Evolutionary conservation across 2,888 invertebrate species (phyloP).

Genomic region (Phyto melanocephala): DNA sequence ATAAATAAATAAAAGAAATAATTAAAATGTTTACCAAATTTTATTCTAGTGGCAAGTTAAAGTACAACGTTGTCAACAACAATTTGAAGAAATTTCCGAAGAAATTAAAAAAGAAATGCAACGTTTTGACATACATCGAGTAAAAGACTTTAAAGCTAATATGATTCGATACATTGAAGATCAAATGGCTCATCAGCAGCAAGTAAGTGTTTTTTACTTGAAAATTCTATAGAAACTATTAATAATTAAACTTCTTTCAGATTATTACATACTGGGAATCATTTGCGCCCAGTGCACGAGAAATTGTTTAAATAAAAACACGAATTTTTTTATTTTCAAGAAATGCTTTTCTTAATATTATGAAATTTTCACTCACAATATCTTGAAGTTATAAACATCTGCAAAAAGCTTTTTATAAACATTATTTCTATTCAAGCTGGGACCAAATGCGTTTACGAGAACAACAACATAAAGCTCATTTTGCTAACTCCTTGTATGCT

Average conservation of each 20-base stretch:
- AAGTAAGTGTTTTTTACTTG: slow-evolving; percentile 81
- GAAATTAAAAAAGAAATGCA: slow-evolving; percentile 97
- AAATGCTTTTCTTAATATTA: background rate
- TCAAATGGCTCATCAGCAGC: slow-evolving; percentile 95
- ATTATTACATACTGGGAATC: slow-evolving; percentile 86
- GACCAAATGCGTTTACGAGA: slow-evolving; percentile 44
- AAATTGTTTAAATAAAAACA: slow-evolving; percentile 85
- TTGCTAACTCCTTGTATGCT: background rate
- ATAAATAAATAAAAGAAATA: background rate
- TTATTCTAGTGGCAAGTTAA: slow-evolving; percentile 91
- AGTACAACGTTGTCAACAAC: slow-evolving; percentile 97
- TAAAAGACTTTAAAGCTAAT: slow-evolving; percentile 93
- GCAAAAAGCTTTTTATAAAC: background rate
- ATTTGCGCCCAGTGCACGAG: slow-evolving; percentile 96
- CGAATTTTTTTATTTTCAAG: slow-evolving; percentile 21
- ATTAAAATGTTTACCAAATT: background rate
- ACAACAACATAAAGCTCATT: background rate
- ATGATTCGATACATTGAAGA: slow-evolving; percentile 95
- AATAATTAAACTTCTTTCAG: slow-evolving; percentile 64
- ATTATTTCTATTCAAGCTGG: slow-evolving; percentile 26
- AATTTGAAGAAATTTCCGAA: slow-evolving; percentile 96
- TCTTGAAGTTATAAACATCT: slow-evolving; percentile 10
- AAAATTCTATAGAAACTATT: background rate
- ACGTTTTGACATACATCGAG: slow-evolving; percentile 92
- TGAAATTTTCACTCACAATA: background rate